phyloP scores from a whole-genome alignment of 2,113 vertebrate species.

The Catagonus wagneri region DNA sequence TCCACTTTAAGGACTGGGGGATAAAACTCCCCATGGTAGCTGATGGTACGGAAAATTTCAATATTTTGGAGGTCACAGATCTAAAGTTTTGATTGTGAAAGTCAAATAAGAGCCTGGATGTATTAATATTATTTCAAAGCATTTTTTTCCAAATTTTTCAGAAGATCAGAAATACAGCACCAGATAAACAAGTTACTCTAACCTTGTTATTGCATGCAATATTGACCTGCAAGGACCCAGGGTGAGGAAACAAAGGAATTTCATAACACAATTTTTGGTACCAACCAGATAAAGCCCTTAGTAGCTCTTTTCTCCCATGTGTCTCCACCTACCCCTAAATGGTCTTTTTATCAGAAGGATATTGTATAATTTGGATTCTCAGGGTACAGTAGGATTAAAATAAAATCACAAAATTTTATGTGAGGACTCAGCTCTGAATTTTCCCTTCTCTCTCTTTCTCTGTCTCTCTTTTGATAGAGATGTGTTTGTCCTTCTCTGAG shows the following conservation, averaged over 20 bases:
- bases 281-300: background rate
- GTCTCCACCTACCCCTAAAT: background rate
- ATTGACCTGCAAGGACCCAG: background rate
- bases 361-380: slow-evolving; percentile 13
- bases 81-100: background rate
- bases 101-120: background rate
- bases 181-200: background rate
- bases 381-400: background rate
- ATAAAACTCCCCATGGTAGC: background rate
- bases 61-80: background rate
- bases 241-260: background rate
- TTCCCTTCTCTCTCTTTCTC: background rate
- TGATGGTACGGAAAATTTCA: background rate
- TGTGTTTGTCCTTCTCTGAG: background rate
- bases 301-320: background rate
- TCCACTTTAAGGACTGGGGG: background rate
- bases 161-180: background rate
- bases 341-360: background rate
- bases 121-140: slow-evolving; percentile 29
- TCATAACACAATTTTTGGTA: background rate
- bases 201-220: background rate
- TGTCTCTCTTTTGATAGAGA: background rate
- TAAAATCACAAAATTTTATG: background rate
- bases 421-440: background rate
- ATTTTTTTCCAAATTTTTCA: background rate